Percentiles rank a stretch among this genome's conserved stretches.
These are phyloP conservation scores for Papilio aristodemus DNA, from an alignment of 1,140 invertebrate species.

Conservation along the genomic window DNA sequence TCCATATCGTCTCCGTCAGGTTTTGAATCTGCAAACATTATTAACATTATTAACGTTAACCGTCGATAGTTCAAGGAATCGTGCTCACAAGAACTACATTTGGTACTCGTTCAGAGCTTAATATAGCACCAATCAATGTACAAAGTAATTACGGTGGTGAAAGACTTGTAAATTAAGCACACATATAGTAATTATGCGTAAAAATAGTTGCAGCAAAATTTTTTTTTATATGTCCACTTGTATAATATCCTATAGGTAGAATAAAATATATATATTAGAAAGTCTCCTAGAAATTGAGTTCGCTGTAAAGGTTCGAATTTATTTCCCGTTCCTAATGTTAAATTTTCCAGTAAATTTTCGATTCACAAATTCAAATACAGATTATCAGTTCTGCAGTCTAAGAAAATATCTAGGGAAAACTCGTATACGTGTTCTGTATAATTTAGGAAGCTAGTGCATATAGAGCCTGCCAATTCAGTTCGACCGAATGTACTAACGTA, in stretches of 20 bases:
- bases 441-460: conserved; percentile 23
- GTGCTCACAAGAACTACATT: conserved; percentile 14
- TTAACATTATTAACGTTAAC: conserved; percentile 5
- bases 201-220: too few relatives aligned
- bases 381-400: conserved; percentile 24
- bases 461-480: conserved; percentile 15
- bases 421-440: conserved; percentile 23
- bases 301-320: not conserved
- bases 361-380: conserved; percentile 24
- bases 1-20: not conserved
- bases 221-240: too few relatives aligned
- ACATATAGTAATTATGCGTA: too few relatives aligned
- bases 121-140: conserved; percentile 8
- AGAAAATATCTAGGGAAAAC: conserved; percentile 22
- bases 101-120: not conserved
- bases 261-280: not conserved
- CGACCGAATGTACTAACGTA: conserved; percentile 15
- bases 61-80: conserved; percentile 4
- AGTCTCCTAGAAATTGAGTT: not conserved
- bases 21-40: not conserved
- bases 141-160: not conserved
- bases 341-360: conserved; percentile 2
- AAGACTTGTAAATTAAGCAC: not conserved
- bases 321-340: conserved; percentile 3
- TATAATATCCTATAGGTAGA: too few relatives aligned